Evolutionary conservation across 2,797 vertebrate species (phyloP).

Genomic region (Thaleichthys pacificus): DNA sequence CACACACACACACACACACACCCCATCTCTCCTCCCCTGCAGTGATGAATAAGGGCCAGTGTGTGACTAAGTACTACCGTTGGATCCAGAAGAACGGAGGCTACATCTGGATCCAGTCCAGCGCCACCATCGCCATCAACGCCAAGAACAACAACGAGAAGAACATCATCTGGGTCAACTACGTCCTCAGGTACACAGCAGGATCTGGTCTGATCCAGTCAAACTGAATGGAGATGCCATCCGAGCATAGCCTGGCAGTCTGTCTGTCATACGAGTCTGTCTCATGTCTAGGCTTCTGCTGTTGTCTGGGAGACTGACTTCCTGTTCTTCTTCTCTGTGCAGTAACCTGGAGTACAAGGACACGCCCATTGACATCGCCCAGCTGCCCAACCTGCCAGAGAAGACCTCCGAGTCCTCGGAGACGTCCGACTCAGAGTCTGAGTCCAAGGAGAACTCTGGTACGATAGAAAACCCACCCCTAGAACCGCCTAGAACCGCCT

Average conservation of each 20-base stretch:
- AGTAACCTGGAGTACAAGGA: slow-evolving; percentile 96
- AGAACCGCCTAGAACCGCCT: background rate
- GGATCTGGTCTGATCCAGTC: slow-evolving; percentile 35
- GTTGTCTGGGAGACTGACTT: slow-evolving; percentile 31
- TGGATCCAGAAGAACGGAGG: slow-evolving; percentile 99
- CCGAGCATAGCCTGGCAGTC: slow-evolving; percentile 43
- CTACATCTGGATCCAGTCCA: slow-evolving; percentile 99
- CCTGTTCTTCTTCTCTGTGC: slow-evolving; percentile 23
- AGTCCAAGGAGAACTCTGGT: slow-evolving; percentile 99
- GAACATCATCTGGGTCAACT: slow-evolving; percentile 99
- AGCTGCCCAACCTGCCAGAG: slow-evolving; percentile 94
- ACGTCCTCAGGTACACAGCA: slow-evolving; percentile 85
- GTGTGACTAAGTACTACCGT: slow-evolving; percentile 97
- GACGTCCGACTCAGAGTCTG: slow-evolving; percentile 95
- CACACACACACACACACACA: background rate
- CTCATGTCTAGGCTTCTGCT: slow-evolving; percentile 14
- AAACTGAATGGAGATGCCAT: too few species aligned
- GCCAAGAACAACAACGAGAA: slow-evolving; percentile 97
- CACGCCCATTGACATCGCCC: slow-evolving; percentile 93
- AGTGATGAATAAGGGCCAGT: slow-evolving; percentile 99
- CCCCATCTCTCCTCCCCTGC: slow-evolving; percentile 5
- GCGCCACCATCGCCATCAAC: slow-evolving; percentile 96
- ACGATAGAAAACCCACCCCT: slow-evolving; percentile 29
- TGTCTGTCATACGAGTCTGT: slow-evolving; percentile 33
- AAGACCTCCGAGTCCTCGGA: slow-evolving; percentile 96